A percentile compares a stretch with the other conserved stretches of the same genome.
Conservation (phyloP, 2,888 invertebrate genomes). For the Diabrotica balteata region DNA sequence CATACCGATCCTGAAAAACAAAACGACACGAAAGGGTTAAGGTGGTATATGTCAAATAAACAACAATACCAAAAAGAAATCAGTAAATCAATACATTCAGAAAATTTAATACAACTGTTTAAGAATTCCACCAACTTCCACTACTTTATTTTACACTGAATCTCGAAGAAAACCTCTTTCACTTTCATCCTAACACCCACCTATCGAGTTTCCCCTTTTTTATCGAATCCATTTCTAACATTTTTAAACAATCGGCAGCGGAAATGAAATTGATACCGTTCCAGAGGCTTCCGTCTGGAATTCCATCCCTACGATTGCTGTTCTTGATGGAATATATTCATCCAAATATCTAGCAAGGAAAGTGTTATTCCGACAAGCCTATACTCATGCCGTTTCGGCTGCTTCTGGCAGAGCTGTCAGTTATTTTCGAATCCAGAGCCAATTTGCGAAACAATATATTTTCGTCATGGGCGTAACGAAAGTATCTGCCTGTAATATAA, state of each 20-base stretch:
- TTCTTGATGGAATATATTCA: constrained; percentile 22
- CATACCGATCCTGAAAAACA: too few species aligned
- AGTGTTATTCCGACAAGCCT: constrained; percentile 17
- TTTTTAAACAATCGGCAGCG: constrained; percentile 6
- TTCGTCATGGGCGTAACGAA: not conserved
- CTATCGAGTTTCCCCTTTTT: not conserved
- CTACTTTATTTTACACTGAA: too few species aligned
- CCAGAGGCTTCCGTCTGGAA: constrained; percentile 11
- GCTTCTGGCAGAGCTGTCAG: constrained; percentile 25
- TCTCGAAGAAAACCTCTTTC: too few species aligned
- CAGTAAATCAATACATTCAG: too few species aligned
- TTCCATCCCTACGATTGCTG: constrained; percentile 19
- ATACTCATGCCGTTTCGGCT: constrained; percentile 8
- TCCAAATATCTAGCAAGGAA: constrained; percentile 9
- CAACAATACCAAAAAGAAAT: too few species aligned
- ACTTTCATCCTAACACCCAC: not conserved
- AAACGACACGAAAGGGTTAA: too few species aligned
- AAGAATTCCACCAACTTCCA: too few species aligned
- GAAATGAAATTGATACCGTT: constrained; percentile 7
- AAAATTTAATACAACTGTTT: too few species aligned
- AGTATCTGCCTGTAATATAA: not conserved
- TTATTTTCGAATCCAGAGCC: constrained; percentile 26
- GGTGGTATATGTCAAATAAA: too few species aligned
- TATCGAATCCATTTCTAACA: not conserved
- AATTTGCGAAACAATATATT: constrained; percentile 30